Evolutionary conservation across 2,888 invertebrate species (phyloP).

Genomic region (Mythimna ferrago): DNA sequence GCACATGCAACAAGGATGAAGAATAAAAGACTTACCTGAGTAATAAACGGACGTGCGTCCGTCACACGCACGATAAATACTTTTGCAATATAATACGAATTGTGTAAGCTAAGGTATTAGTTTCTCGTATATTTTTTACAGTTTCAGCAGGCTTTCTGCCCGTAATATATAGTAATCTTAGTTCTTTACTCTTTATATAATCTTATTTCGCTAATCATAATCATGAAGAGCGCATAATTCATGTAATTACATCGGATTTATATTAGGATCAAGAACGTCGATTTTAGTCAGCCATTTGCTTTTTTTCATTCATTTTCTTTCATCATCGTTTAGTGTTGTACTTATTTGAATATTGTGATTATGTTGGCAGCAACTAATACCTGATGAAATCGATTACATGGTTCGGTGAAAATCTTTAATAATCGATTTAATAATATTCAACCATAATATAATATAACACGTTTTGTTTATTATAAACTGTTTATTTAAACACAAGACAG

Average conservation of each 20-base stretch:
- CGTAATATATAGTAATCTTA: slow-evolving; percentile 81
- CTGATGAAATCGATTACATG: background rate
- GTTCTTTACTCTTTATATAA: slow-evolving; percentile 80
- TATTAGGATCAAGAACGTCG: slow-evolving; percentile 85
- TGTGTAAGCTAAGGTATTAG: slow-evolving; percentile 79
- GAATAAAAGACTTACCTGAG: slow-evolving; percentile 81
- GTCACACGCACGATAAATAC: slow-evolving; percentile 76
- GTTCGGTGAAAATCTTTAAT: background rate
- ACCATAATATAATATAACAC: no score
- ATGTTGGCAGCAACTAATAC: slow-evolving; percentile 35
- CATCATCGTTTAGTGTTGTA: slow-evolving; percentile 72
- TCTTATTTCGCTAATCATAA: slow-evolving; percentile 91
- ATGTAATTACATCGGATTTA: slow-evolving; percentile 91
- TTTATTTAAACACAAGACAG: no score
- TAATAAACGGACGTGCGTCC: slow-evolving; percentile 84
- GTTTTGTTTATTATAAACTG: background rate
- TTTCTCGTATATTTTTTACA: slow-evolving; percentile 74
- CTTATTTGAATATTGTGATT: slow-evolving; percentile 22
- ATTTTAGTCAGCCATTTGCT: slow-evolving; percentile 90
- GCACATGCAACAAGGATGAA: slow-evolving; percentile 67
- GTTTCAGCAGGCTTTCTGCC: slow-evolving; percentile 77
- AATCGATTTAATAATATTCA: slow-evolving; percentile 12
- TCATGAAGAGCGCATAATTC: slow-evolving; percentile 91
- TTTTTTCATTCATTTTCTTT: slow-evolving; percentile 85
- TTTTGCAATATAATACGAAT: slow-evolving; percentile 79